Evolutionary conservation across 1,140 invertebrate genomes (phyloP).

Genomic region (Arctopsyche grandis): DNA sequence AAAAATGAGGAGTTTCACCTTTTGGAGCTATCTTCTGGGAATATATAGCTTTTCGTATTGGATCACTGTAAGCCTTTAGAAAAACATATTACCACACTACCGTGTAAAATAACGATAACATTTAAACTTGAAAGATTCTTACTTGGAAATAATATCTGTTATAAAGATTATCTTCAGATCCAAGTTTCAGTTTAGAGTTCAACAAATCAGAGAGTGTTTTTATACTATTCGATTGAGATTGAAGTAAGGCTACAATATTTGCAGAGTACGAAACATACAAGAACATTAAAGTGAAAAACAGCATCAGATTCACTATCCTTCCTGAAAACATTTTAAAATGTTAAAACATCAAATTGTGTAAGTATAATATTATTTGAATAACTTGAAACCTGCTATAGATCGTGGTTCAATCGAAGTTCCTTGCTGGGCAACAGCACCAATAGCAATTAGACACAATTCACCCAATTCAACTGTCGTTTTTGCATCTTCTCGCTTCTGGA

Average conservation of each 20-base stretch:
- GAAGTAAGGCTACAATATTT: slow-evolving; percentile 73
- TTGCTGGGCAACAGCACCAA: slow-evolving; percentile 68
- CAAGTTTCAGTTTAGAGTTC: slow-evolving; percentile 64
- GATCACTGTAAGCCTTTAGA: slow-evolving; percentile 69
- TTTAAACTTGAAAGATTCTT: slow-evolving; percentile 52
- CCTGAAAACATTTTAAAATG: slow-evolving; percentile 55
- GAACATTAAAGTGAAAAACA: slow-evolving; percentile 66
- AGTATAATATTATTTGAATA: neutral
- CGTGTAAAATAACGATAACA: neutral
- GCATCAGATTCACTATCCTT: slow-evolving; percentile 65
- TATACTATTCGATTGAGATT: slow-evolving; percentile 71
- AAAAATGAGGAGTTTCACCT: slow-evolving; percentile 64
- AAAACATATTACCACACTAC: neutral
- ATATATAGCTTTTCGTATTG: slow-evolving; percentile 69
- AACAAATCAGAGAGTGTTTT: slow-evolving; percentile 68
- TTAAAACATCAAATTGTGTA: neutral
- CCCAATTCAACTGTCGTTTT: slow-evolving; percentile 55
- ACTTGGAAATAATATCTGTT: slow-evolving; percentile 68
- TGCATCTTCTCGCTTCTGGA: neutral
- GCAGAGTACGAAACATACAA: slow-evolving; percentile 70
- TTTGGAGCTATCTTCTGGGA: slow-evolving; percentile 70
- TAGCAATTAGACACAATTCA: slow-evolving; percentile 63
- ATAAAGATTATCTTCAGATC: slow-evolving; percentile 64
- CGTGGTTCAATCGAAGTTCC: slow-evolving; percentile 65
- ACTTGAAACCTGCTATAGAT: slow-evolving; percentile 56